These are phyloP conservation scores for Listrodromus nycthemerus DNA, from an alignment of 2,888 invertebrate species.

Conservation along the genomic window DNA sequence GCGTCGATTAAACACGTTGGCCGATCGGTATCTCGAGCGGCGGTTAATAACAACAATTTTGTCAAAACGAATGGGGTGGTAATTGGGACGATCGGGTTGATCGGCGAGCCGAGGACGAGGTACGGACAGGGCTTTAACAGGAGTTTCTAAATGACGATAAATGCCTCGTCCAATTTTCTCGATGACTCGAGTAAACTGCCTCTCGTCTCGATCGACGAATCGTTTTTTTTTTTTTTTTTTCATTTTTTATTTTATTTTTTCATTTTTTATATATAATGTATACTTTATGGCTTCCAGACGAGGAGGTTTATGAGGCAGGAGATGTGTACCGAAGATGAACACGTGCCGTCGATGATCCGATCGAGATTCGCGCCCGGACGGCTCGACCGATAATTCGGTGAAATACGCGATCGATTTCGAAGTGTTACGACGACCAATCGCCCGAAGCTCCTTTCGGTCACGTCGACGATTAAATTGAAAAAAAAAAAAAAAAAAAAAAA, in stretches of 20 bases:
- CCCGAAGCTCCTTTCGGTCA: not conserved
- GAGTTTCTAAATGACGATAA: conserved; percentile 64
- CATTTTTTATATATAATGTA: conserved; percentile 33
- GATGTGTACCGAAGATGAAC: not conserved
- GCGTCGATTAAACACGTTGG: conserved; percentile 64
- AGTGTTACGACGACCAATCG: not conserved
- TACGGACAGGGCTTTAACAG: not conserved
- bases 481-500: too few relatives aligned
- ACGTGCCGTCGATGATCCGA: not conserved
- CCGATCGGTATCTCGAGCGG: conserved; percentile 72
- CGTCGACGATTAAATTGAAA: not conserved
- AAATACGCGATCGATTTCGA: conserved; percentile 50
- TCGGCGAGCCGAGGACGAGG: not conserved
- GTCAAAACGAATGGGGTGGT: conserved; percentile 74
- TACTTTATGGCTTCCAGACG: conserved; percentile 45
- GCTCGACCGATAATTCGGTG: conserved; percentile 35
- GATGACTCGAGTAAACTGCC: conserved; percentile 52
- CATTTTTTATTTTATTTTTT: conserved; percentile 6
- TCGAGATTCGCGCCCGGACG: conserved; percentile 21
- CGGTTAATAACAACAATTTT: conserved; percentile 76
- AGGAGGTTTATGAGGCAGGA: conserved; percentile 8
- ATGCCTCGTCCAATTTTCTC: conserved; percentile 53
- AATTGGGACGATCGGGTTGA: conserved; percentile 69
- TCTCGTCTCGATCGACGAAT: conserved; percentile 49
- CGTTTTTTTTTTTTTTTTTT: conserved; percentile 15